Conservation (phyloP, 2,888 invertebrate genomes). For the Heliconius aoede region DNA sequence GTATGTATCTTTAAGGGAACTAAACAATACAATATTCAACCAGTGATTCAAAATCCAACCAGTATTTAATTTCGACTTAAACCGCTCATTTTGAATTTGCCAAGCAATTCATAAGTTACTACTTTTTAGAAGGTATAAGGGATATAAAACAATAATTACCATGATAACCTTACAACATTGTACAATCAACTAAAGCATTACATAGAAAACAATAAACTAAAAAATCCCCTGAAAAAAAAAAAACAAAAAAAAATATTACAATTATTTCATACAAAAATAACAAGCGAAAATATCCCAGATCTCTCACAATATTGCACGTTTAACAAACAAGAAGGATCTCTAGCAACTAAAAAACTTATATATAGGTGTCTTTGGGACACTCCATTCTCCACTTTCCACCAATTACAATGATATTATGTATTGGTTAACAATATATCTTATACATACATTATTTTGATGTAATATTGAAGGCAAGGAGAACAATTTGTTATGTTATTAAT, state of each 20-base stretch:
- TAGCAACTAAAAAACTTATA: neutral
- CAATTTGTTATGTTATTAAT: neutral
- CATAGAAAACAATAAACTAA: neutral
- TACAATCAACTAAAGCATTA: constrained; percentile 6
- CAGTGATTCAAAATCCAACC: no score
- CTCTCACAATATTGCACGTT: neutral
- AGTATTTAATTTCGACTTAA: neutral
- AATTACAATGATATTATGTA: neutral
- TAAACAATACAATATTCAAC: no score
- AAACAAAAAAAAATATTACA: neutral
- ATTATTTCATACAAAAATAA: neutral
- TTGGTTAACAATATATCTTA: neutral
- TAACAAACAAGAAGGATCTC: neutral
- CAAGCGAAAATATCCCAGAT: neutral
- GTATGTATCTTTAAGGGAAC: no score
- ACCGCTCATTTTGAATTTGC: neutral
- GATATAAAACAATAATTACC: neutral
- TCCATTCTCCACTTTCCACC: neutral
- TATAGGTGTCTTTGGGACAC: neutral
- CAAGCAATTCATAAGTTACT: neutral
- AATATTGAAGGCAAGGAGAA: neutral
- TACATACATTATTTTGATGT: neutral
- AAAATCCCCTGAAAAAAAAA: neutral
- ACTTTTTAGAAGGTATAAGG: neutral
- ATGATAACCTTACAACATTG: constrained; percentile 8